These are phyloP conservation scores for Rafetus swinhoei DNA, from an alignment of 2,113 vertebrate genomes.

Conservation along the genomic window DNA sequence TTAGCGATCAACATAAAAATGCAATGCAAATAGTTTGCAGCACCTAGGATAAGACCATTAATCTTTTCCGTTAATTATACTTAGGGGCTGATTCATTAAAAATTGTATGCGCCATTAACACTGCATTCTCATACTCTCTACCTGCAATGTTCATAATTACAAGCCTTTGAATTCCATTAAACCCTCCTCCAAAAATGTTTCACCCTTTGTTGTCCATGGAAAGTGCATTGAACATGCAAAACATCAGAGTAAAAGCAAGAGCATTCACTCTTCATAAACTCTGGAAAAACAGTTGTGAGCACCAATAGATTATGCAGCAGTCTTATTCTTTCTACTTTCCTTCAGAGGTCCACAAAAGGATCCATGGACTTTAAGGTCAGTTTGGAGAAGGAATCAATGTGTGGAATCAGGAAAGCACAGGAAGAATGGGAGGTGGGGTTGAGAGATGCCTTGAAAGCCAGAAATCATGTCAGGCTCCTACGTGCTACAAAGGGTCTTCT, in stretches of 20 bases:
- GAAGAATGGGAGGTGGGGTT: neutral
- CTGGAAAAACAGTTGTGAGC: neutral
- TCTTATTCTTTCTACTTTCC: neutral
- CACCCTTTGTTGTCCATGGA: neutral
- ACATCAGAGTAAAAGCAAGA: neutral
- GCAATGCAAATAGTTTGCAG: slow-evolving; percentile 59
- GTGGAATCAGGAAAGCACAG: neutral
- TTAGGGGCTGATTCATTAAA: slow-evolving; percentile 43
- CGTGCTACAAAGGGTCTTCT: neutral
- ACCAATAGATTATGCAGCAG: neutral
- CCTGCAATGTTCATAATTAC: neutral
- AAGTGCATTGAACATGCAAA: accelerated
- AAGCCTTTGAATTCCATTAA: neutral
- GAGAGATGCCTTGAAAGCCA: neutral
- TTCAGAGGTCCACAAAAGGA: neutral
- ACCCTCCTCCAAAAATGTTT: neutral
- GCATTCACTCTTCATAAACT: accelerated
- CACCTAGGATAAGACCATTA: slow-evolving; percentile 38
- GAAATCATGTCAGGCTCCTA: accelerated
- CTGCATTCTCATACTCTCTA: neutral
- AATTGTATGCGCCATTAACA: neutral
- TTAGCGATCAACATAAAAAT: slow-evolving; percentile 51
- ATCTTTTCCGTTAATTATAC: slow-evolving; percentile 55
- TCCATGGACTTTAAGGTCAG: neutral
- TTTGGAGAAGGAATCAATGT: neutral